phyloP scores from a whole-genome alignment of 2,113 vertebrate genomes.

The Nothoprocta pentlandii region DNA sequence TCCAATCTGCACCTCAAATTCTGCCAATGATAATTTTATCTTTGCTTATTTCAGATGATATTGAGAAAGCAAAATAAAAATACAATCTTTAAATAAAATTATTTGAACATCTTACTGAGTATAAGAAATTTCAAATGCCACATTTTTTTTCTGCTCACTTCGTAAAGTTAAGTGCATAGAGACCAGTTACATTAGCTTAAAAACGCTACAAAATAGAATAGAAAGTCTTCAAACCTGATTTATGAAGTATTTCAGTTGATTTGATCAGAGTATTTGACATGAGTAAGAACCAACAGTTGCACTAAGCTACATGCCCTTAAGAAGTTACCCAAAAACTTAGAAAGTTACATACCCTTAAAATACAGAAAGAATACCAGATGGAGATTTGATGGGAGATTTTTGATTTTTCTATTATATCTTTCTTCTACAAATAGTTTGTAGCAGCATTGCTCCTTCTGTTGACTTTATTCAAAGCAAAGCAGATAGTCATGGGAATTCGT shows the following conservation, averaged over 20 bases:
- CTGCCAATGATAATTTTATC: not conserved
- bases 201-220: not conserved
- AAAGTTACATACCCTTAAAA: not conserved
- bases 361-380: not conserved
- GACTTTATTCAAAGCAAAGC: conserved; percentile 37
- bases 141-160: not conserved
- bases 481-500: conserved; percentile 58
- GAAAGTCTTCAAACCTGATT: not conserved
- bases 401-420: conserved; percentile 25
- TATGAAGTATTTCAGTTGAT: not conserved
- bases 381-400: not conserved
- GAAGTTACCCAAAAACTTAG: not conserved
- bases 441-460: not conserved
- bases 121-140: not conserved
- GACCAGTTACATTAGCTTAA: not conserved
- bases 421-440: conserved; percentile 35
- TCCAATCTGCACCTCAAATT: not conserved
- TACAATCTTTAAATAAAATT: not conserved
- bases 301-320: not conserved
- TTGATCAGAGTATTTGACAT: not conserved
- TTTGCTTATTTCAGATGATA: not conserved
- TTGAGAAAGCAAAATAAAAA: not conserved
- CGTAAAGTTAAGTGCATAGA: not conserved
- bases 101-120: not conserved
- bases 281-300: not conserved